Evolutionary conservation across 2,888 invertebrate species (phyloP), one percentile per base, ranked within the genome.

Genomic region (Perdita meconis): DNA sequence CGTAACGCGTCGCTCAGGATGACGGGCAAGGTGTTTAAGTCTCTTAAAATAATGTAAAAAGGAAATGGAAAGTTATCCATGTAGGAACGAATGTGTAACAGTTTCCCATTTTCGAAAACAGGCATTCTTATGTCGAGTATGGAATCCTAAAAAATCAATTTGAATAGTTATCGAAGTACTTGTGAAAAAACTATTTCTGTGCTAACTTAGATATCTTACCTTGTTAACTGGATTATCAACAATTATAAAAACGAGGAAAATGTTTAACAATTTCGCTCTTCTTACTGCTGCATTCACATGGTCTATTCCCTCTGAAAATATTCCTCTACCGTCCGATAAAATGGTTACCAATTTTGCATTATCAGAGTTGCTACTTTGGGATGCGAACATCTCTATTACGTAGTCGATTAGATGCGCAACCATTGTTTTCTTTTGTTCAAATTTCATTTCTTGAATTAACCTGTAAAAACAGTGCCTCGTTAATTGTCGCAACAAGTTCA

Each of bases 21-120:
- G 40, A 95, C 94, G 0, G 99, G 99, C 72, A 99, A 93, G 30
- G 96, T 95, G 78, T 95, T 95, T 87, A 99, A 95, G 90, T 99
- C 98, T 72, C 97, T 93, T 34, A 99, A 94, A 87, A 99, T 96
- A 59, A 99, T 95, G 92, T 99, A 99, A 94, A 98, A 99, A 0
- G 99, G 98, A 92, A 99, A 99, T 0, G 99, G 99, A 93, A 99
- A 99, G 57, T 95, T 95, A 88, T 99, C 98, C 94, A 99, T 95
- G 92, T 99, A 99, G 0, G 96, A 95, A 83, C 95, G 94, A 86
- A 98, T 96, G 56, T 94, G 94, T 3, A 94, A 90, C 16, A 95
- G 89, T 82, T 94, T 93, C 2, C 94, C 93, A 42, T 93, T 94
- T 82, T 94, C 93, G 90, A 97, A 96, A 16, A 96, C 92, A 0